These are phyloP conservation scores for Arothron firmamentum DNA, from an alignment of 2,113 vertebrate species.

Conservation along the genomic window DNA sequence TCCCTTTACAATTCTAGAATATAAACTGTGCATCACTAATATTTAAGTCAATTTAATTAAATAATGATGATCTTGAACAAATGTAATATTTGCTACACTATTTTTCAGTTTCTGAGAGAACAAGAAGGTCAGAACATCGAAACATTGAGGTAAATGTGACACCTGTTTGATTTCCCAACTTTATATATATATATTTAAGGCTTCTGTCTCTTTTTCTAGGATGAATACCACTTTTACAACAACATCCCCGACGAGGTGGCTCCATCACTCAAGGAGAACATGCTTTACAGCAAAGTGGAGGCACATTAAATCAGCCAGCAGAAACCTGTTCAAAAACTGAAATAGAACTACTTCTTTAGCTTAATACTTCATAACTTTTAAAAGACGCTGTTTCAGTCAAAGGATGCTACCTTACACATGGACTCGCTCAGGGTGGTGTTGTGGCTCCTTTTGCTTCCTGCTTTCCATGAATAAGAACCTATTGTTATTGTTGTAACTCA, in stretches of 20 bases:
- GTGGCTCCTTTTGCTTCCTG: neutral
- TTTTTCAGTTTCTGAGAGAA: neutral
- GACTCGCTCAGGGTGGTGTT: no score
- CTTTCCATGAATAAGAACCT: neutral
- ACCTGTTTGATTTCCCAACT: neutral
- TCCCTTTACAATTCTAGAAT: no score
- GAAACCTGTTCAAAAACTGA: no score
- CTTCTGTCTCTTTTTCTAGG: slow-evolving; percentile 4
- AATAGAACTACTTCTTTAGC: no score
- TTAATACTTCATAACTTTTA: neutral
- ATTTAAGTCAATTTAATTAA: neutral
- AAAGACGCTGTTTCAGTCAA: neutral
- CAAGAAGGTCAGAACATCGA: neutral
- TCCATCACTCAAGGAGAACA: neutral
- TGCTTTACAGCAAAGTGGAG: slow-evolving; percentile 16
- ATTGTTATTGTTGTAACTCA: no score
- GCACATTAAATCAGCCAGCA: neutral
- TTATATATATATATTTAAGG: no score
- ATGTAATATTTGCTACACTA: neutral
- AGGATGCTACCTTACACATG: no score
- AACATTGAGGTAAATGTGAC: slow-evolving; percentile 8
- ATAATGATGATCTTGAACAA: neutral
- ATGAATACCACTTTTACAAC: slow-evolving; percentile 20
- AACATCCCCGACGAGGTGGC: slow-evolving; percentile 19
- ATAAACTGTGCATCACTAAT: neutral